Percentiles rank a stretch among this genome's conserved stretches.
phyloP scores from a whole-genome alignment of 1,140 invertebrate genomes.

The Steinernema khuongi region DNA sequence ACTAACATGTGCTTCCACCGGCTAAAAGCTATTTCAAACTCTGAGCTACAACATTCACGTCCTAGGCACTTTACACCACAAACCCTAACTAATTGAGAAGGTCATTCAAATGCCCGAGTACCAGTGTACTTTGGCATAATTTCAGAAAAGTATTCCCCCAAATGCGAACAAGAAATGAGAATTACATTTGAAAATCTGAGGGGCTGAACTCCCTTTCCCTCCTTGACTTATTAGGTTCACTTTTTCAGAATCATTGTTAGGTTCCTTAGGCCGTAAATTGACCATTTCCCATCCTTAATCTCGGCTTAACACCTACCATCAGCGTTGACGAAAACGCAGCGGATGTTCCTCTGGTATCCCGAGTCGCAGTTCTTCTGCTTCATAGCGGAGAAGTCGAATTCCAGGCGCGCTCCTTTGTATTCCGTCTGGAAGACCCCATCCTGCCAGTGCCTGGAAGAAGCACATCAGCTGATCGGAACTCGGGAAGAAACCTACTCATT shows the following conservation, averaged over 20 bases:
- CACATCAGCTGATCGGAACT: neutral
- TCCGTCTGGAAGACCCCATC: constrained; percentile 14
- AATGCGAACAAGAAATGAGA: too few species aligned
- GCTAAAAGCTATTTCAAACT: too few species aligned
- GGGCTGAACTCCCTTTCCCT: too few species aligned
- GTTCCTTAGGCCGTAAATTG: constrained; percentile 45
- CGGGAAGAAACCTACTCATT: constrained; percentile 14
- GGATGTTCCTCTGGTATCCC: constrained; percentile 7
- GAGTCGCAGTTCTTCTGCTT: constrained; percentile 20
- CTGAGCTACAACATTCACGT: too few species aligned
- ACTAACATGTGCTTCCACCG: too few species aligned
- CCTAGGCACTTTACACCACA: too few species aligned
- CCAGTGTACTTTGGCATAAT: too few species aligned
- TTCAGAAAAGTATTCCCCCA: too few species aligned
- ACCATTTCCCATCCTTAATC: neutral
- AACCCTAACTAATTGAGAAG: too few species aligned
- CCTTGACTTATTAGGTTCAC: too few species aligned
- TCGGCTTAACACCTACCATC: neutral
- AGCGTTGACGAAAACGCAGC: neutral
- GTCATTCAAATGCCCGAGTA: too few species aligned
- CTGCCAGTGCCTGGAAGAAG: constrained; percentile 9
- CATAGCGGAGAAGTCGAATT: constrained; percentile 9
- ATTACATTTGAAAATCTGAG: too few species aligned
- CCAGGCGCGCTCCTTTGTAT: neutral
- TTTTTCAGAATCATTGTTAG: constrained; percentile 59